Evolutionary conservation across 2,888 invertebrate species (phyloP).

Genomic region (Napeogenes sylphis): DNA sequence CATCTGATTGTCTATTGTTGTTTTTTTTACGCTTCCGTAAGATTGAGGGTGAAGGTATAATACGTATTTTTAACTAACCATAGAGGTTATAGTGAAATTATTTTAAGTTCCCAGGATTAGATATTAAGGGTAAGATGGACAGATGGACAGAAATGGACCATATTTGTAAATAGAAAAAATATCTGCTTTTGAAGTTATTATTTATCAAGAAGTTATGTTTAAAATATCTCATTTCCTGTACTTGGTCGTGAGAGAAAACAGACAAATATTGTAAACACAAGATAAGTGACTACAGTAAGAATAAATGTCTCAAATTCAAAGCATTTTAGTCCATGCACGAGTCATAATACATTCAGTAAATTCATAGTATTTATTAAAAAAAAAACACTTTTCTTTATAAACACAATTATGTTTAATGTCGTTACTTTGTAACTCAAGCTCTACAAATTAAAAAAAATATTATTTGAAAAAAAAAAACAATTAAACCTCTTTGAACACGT

Average conservation of each 20-base stretch:
- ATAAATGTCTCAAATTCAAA: too few relatives aligned
- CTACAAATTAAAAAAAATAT: too few relatives aligned
- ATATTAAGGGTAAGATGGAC: conserved; percentile 18
- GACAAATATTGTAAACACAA: too few relatives aligned
- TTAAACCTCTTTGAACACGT: conserved; percentile 9
- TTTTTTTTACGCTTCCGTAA: conserved; percentile 51
- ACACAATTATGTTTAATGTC: too few relatives aligned
- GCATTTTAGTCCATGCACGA: too few relatives aligned
- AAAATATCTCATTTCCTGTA: too few relatives aligned
- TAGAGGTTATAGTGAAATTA: conserved; percentile 5
- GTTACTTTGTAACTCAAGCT: too few relatives aligned
- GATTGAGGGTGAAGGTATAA: conserved; percentile 30
- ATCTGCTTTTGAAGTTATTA: conserved; percentile 12
- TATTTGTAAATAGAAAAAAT: conserved; percentile 5
- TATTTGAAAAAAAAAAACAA: conserved; percentile 32
- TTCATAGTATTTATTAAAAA: too few relatives aligned
- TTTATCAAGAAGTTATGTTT: not conserved
- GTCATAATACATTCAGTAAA: too few relatives aligned
- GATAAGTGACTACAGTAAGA: too few relatives aligned
- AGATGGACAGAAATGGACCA: conserved; percentile 25
- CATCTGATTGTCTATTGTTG: conserved; percentile 64
- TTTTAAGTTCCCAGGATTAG: conserved; percentile 24
- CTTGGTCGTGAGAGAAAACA: too few relatives aligned
- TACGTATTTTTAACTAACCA: conserved; percentile 1
- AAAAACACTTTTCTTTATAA: too few relatives aligned